Conservation (phyloP, 2,113 vertebrate species). For the Ptilorrhoa leucosticta region DNA sequence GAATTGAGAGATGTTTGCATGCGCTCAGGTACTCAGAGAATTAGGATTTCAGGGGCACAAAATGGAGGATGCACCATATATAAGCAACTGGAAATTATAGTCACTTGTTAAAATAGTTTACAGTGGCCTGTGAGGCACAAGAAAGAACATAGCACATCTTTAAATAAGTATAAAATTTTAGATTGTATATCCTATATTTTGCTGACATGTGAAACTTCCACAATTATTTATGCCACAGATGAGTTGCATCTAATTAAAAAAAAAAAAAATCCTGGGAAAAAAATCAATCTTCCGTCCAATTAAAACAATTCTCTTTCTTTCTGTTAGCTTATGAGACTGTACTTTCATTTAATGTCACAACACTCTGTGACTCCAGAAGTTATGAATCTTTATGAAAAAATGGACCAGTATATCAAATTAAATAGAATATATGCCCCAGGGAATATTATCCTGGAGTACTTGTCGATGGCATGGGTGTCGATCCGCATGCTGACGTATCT, state of each 20-base stretch:
- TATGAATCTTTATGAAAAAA: constrained; percentile 81
- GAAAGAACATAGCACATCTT: constrained; percentile 40
- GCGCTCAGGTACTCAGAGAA: neutral
- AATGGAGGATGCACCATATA: neutral
- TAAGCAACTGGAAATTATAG: neutral
- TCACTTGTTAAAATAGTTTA: constrained; percentile 22
- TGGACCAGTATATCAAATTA: constrained; percentile 98
- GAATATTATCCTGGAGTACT: constrained; percentile 95
- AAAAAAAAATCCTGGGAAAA: neutral
- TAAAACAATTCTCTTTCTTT: neutral
- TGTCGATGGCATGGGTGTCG: constrained; percentile 96
- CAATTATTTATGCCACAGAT: constrained; percentile 5
- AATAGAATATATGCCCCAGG: constrained; percentile 94
- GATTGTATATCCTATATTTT: neutral
- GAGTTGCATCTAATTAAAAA: neutral
- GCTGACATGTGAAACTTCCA: neutral
- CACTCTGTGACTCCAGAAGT: neutral
- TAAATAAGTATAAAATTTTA: constrained; percentile 26
- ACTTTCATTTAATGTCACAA: neutral
- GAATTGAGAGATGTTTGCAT: neutral
- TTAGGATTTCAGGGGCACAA: neutral
- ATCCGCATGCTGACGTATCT: constrained; percentile 94
- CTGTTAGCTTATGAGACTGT: neutral
- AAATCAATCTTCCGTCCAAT: neutral
- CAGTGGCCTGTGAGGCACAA: constrained; percentile 57